Base-by-base conservation (phyloP, 2,797 vertebrate species). In the Pachyuromys duprasi region DNA sequence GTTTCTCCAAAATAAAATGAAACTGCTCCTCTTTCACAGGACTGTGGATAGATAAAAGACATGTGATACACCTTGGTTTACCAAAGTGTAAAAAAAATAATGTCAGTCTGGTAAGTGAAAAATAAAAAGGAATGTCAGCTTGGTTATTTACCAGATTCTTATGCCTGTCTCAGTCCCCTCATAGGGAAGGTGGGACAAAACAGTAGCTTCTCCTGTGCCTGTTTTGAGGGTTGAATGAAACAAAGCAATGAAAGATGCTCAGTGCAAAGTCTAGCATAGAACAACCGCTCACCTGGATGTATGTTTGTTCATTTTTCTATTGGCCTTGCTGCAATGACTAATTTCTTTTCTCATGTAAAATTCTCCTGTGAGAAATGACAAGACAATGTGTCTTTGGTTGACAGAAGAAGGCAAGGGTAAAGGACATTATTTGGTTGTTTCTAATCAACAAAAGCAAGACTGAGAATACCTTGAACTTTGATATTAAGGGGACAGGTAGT, bases 1-100 rank as follows among this genome's bases (percentile, higher is more conserved):
- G 63, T 93, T 97, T 96, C 80, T 94, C 88, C 90, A 76, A 95
- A 96, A 95, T 91, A 28, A 94, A 92, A 90, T 95, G 89, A 95
- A 96, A 83, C 15, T 55, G 17, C 26, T 76, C 53, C 17, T 91
- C 31, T 86, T 75, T 91, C 89, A 49, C 8, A 91, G 95, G 95
- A 91, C 87, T 96, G 95, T 76, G 93, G 93, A 89, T 55, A 92
- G 81, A 90, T 86, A 92, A 55, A 91, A 96, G 65, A 81, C n/a
- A 74, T 33, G 9, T 81, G 80, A 84, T 93, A 49, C 49, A 49
- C 49, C 49, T 49, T 49, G 49, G 49, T 45, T 45, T 45, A 45
- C 45, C 94, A 95, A 92, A 76, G 65, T 42, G 13, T 55, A 84
- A 91, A 95, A 92, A 78, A 95, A 91, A 57, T 57, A 15, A 9